A percentile compares a stretch with the other conserved stretches of the same genome.
phyloP scores from a whole-genome alignment of 2,113 vertebrate genomes.

The Coregonus clupeaformis region DNA sequence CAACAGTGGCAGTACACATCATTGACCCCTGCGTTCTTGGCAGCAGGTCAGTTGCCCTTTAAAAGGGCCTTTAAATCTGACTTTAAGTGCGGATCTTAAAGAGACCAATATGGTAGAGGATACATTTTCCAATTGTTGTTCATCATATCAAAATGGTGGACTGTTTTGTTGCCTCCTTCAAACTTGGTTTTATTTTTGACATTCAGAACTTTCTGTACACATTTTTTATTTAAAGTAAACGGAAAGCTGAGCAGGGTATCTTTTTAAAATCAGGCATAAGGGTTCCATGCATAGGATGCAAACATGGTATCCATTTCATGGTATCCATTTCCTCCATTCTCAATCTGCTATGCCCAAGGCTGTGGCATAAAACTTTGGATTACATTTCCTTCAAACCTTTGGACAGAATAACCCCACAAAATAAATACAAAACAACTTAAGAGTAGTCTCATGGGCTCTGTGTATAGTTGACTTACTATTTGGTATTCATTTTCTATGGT shows the following conservation, averaged over 20 bases:
- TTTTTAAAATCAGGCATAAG: not conserved
- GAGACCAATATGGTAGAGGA: slow-evolving; percentile 3
- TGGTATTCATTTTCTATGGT: not conserved
- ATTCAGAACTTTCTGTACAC: not conserved
- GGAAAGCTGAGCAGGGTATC: too few relatives aligned
- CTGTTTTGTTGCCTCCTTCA: too few relatives aligned
- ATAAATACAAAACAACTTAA: not conserved
- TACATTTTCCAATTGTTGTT: slow-evolving; percentile 9
- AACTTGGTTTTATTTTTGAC: not conserved
- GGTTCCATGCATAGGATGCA: not conserved
- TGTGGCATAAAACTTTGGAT: too few relatives aligned
- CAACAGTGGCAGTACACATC: slow-evolving; percentile 13
- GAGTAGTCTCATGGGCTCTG: not conserved
- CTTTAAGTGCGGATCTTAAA: too few relatives aligned
- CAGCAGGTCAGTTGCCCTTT: too few relatives aligned
- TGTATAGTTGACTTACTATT: not conserved
- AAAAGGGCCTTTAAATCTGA: slow-evolving; percentile 14
- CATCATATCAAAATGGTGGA: not conserved
- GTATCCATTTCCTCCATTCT: too few relatives aligned
- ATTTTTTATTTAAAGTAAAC: not conserved
- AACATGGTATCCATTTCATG: not conserved
- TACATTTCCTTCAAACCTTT: not conserved
- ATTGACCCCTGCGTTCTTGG: too few relatives aligned
- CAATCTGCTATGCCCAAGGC: too few relatives aligned
- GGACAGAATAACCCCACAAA: not conserved